Base-by-base conservation (phyloP, 2,113 vertebrate genomes). In the Psittacula cyanocephala region DNA sequence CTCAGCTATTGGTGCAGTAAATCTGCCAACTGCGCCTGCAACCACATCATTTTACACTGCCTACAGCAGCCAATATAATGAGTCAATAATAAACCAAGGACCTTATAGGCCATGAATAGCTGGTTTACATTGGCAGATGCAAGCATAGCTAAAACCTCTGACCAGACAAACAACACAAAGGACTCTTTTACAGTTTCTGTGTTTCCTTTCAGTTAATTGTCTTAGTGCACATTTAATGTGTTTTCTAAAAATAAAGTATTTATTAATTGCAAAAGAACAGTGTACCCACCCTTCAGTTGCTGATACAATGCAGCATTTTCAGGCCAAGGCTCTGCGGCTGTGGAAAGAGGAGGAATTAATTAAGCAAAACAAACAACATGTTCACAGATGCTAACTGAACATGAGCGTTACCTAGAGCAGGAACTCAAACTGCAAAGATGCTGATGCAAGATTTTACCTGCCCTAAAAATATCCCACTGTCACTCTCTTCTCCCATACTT, bases 1-100 rank as follows among this genome's bases (percentile, higher is more conserved):
- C 97, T 98, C 98, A 98, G 98, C 98, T 98, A 97, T 97, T 96
- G 97, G 96, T 94, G 93, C 98, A 98, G 98, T 98, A 99, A 98
- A 98, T 98, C 98, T 98, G 98, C 98, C 98, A 98, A 98, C 95
- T 91, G 76, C 86, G 97, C 97, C 97, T 98, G 96, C 98, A 98
- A 98, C 97, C 97, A 97, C 97, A 98, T 98, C 97, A 98, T 98
- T 98, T 98, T 98, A 98, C 97, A 97, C 97, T 97, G 97, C 98
- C 98, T 97, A 98, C 96, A 98, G 98, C 97, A 98, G 97, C 97
- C 97, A 97, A 97, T 97, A 98, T 98, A 98, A 98, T 98, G 97
- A 98, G 98, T 98, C 98, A 98, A 98, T 98, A 98, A 98, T 98
- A 98, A 98, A 98, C 96, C 97, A 98, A 98, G 96, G 96, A 97